Evolutionary conservation across 1,140 invertebrate genomes (phyloP), one percentile per base, ranked within the genome.

Genomic region (Drosophila baimaii): DNA sequence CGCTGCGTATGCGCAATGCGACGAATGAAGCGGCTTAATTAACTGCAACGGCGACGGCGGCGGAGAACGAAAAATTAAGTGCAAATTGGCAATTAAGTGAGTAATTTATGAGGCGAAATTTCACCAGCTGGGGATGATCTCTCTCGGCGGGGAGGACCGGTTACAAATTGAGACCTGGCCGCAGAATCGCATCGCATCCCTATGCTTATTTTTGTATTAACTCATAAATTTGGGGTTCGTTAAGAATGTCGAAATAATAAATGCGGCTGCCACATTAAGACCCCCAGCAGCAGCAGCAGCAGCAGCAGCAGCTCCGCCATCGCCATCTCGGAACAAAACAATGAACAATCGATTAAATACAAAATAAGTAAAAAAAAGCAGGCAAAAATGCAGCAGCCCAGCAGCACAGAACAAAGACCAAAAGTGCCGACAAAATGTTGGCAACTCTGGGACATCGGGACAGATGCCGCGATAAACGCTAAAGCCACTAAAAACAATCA

Each of bases 221-320:
- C 81, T 90, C 85, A 90, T 90, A 90, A 90, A 90, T 90, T 90
- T 66, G 37, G 85, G 79, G 86, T 90, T 90, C 85, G 85, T 90
- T 90, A 90, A 90, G 83, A 90, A 90, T 90, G 85, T 90, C 85
- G 83, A 86, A 86, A 86, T 77, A 86, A 86, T 89, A 86, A 88
- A 88, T 88, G 84, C 76, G 70, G 70, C 65, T 88, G 81, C 79
- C 78, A 90, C 75, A 90, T 89, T 90, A 90, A 89, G 85, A 71
- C 63, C 63, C 62, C 61, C 71, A 74, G 54, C 44, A 64, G 69
- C 73, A 69, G 64, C 69, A 39, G n/a, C 51, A 47, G 21, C 72
- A 52, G 69, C 73, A 69, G 64, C 69, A 39, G n/a, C 51, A 47
- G 21, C 72, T 44, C 19, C 62, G 29, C 29, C 44, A 35, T 21